These are phyloP conservation scores for Oligia latruncula DNA, from an alignment of 2,888 invertebrate species.

Conservation along the genomic window DNA sequence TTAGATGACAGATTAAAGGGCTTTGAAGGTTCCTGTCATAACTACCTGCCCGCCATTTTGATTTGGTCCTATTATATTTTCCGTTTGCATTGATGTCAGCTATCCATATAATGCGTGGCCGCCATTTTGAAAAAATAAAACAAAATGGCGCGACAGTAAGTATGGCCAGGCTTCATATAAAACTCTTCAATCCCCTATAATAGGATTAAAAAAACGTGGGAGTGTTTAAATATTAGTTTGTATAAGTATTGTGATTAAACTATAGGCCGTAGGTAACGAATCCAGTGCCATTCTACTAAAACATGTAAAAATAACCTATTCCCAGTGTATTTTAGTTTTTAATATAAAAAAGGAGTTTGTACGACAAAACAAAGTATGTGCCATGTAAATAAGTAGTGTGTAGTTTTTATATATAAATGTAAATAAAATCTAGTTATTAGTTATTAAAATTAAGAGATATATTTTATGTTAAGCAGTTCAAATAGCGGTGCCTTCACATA, in stretches of 20 bases:
- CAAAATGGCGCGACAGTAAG: neutral
- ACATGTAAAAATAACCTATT: constrained; percentile 69
- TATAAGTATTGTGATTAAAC: constrained; percentile 63
- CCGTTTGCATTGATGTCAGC: neutral
- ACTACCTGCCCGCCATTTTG: neutral
- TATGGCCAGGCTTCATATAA: neutral
- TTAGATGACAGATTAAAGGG: neutral
- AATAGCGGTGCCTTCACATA: constrained; percentile 77
- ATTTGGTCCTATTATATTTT: neutral
- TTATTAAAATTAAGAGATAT: constrained; percentile 62
- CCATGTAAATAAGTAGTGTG: constrained; percentile 84
- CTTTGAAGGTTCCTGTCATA: neutral
- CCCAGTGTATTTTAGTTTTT: constrained; percentile 57
- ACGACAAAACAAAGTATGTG: constrained; percentile 82
- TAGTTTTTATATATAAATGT: constrained; percentile 56
- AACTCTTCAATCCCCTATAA: neutral
- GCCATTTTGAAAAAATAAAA: neutral
- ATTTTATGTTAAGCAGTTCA: constrained; percentile 75
- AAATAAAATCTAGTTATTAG: constrained; percentile 54
- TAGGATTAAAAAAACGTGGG: too few relatives aligned
- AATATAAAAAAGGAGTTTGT: constrained; percentile 61
- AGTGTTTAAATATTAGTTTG: constrained; percentile 22
- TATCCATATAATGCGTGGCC: neutral
- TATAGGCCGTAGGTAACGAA: constrained; percentile 61
- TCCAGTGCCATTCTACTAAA: constrained; percentile 80